Evolutionary conservation across 2,797 vertebrate species (phyloP).

Genomic region (Aulostomus chinensis): DNA sequence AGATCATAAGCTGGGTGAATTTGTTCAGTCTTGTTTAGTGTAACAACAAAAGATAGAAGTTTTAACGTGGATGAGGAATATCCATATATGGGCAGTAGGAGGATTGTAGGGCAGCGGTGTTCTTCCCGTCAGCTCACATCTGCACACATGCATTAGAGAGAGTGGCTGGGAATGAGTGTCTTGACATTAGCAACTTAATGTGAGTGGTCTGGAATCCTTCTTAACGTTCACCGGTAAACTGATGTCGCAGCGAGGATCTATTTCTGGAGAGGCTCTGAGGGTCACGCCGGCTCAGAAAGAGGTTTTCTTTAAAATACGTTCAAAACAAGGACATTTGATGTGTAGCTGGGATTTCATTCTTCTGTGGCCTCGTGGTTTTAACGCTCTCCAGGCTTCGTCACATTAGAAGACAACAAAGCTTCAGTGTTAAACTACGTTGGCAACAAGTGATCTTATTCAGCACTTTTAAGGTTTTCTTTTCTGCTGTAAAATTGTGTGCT

Average conservation of each 20-base stretch:
- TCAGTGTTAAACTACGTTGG: conserved; percentile 23
- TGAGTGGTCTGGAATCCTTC: conserved; percentile 51
- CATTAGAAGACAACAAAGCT: conserved; percentile 23
- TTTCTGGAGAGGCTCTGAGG: conserved; percentile 26
- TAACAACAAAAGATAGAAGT: conserved; percentile 10
- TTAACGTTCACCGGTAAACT: conserved; percentile 17
- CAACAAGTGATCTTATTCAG: conserved; percentile 38
- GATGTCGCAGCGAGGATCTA: conserved; percentile 22
- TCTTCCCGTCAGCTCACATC: conserved; percentile 14
- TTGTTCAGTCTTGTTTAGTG: background rate
- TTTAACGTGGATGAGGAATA: conserved; percentile 13
- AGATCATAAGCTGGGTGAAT: conserved; percentile 9
- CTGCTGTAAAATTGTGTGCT: conserved; percentile 19
- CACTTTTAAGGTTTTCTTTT: conserved; percentile 29
- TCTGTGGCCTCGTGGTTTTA: conserved; percentile 5
- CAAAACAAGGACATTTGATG: conserved; percentile 11
- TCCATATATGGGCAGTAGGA: conserved; percentile 25
- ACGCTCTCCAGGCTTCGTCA: conserved; percentile 26
- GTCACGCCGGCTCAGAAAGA: conserved; percentile 26
- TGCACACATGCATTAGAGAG: conserved; percentile 39
- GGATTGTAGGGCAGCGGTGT: conserved; percentile 9
- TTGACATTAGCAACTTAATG: conserved; percentile 53
- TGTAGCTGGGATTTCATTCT: conserved; percentile 1
- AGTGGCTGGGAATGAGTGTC: conserved; percentile 38
- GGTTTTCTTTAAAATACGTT: conserved; percentile 20